These are phyloP conservation scores for Periparus ater DNA, from an alignment of 2,797 vertebrate genomes.

Conservation along the genomic window DNA sequence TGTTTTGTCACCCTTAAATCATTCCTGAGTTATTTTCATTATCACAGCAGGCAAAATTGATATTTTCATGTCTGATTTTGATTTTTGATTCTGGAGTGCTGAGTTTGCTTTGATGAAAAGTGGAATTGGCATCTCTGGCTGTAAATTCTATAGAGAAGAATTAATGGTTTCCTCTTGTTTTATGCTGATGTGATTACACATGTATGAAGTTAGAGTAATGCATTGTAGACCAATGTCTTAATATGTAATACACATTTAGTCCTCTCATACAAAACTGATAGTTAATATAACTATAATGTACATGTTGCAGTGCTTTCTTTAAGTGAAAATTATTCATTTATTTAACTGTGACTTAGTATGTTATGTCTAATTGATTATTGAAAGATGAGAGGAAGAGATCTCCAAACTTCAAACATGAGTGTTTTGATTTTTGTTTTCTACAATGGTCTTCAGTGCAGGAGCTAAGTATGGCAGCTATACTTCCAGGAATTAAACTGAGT, in stretches of 20 bases:
- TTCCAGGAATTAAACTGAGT: background rate
- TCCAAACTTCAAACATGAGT: background rate
- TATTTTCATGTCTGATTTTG: background rate
- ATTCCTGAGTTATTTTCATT: background rate
- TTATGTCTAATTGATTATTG: background rate
- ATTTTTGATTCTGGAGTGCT: background rate
- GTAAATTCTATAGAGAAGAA: background rate
- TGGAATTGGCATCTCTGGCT: background rate
- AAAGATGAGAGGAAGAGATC: background rate
- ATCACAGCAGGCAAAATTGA: background rate
- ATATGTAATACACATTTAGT: background rate
- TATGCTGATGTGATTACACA: background rate
- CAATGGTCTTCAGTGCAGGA: background rate
- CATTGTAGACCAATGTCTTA: background rate
- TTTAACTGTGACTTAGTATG: background rate
- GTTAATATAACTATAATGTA: background rate
- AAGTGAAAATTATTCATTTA: background rate
- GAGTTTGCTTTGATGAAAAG: background rate
- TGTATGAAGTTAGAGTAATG: background rate
- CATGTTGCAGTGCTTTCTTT: background rate
- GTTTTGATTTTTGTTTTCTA: background rate
- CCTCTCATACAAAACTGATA: background rate
- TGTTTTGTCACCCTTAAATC: background rate
- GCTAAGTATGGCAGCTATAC: background rate
- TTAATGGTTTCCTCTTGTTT: background rate